These are phyloP conservation scores for Onychomys leucogaster DNA, from an alignment of 2,797 vertebrate genomes.

Conservation along the genomic window DNA sequence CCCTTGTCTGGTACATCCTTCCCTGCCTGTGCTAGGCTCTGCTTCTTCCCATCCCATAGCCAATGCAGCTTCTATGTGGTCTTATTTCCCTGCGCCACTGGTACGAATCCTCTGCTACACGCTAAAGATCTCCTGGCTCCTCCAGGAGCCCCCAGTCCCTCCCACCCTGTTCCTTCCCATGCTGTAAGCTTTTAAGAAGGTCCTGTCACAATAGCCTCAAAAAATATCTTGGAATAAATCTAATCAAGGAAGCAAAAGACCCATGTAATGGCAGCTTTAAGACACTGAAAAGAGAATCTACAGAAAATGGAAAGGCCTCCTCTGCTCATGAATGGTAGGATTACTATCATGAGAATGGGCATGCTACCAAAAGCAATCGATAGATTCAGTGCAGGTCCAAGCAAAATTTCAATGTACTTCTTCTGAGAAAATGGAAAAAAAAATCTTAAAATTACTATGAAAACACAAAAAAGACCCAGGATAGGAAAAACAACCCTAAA, in stretches of 20 bases:
- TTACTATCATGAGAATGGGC: neutral
- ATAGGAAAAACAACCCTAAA: neutral
- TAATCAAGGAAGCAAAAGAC: neutral
- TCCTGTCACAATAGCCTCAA: neutral
- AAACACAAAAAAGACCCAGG: neutral
- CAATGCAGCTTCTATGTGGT: neutral
- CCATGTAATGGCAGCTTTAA: neutral
- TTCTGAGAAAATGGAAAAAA: neutral
- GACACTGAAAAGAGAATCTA: neutral
- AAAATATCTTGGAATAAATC: neutral
- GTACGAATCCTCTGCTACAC: neutral
- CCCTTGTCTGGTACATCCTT: neutral
- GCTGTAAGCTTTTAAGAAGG: neutral
- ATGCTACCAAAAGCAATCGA: neutral
- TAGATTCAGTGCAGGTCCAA: neutral
- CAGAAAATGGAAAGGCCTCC: neutral
- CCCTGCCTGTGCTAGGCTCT: neutral
- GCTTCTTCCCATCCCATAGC: too few species aligned
- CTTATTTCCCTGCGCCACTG: neutral
- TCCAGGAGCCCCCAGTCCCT: neutral
- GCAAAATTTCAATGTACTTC: neutral
- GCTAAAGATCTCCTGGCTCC: neutral
- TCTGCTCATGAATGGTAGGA: neutral
- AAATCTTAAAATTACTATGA: neutral
- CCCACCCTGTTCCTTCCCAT: neutral